Evolutionary conservation across 2,113 vertebrate genomes (phyloP).

Genomic region (Microcebus ravelobensis): DNA sequence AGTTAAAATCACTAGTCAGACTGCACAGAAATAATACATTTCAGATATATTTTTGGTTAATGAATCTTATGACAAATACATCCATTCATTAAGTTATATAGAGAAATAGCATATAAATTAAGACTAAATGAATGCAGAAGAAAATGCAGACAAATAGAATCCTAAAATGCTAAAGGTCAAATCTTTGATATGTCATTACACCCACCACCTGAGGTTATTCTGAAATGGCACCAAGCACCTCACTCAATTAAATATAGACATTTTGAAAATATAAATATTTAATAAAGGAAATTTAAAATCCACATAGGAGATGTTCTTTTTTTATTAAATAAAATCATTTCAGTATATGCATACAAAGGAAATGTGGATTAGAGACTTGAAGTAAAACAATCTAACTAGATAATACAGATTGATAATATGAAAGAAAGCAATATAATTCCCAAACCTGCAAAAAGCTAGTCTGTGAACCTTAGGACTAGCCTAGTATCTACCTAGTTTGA

Average conservation of each 20-base stretch:
- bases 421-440: slow-evolving; percentile 77
- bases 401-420: slow-evolving; percentile 75
- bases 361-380: slow-evolving; percentile 72
- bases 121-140: slow-evolving; percentile 80
- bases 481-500: neutral
- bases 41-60: slow-evolving; percentile 73
- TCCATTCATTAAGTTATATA: slow-evolving; percentile 46
- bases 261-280: slow-evolving; percentile 87
- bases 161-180: slow-evolving; percentile 85
- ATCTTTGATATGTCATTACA: slow-evolving; percentile 81
- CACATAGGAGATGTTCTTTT: slow-evolving; percentile 79
- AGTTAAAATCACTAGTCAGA: slow-evolving; percentile 55
- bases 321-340: slow-evolving; percentile 82
- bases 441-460: slow-evolving; percentile 67
- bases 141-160: slow-evolving; percentile 83
- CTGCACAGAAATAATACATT: slow-evolving; percentile 14
- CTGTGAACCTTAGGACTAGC: slow-evolving; percentile 15
- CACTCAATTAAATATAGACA: slow-evolving; percentile 86
- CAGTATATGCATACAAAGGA: slow-evolving; percentile 81
- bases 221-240: slow-evolving; percentile 83
- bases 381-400: slow-evolving; percentile 70
- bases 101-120: slow-evolving; percentile 80
- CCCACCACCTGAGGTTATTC: slow-evolving; percentile 81
- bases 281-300: slow-evolving; percentile 84
- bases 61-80: slow-evolving; percentile 73